phyloP scores from a whole-genome alignment of 37 sponge, comb jelly and placozoan species.

The Lycopodina hypogea region DNA sequence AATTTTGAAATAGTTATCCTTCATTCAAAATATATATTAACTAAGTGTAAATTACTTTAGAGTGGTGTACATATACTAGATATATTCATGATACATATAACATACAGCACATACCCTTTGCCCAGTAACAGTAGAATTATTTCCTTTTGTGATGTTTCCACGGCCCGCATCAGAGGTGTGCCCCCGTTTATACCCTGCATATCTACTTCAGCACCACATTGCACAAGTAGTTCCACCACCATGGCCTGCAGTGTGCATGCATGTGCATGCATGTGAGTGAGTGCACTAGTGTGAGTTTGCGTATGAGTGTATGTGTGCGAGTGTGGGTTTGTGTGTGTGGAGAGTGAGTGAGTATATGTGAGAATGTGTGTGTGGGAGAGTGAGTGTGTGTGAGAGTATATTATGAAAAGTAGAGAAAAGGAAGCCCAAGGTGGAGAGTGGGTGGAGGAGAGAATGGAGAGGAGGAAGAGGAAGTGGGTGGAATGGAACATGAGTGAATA shows the following conservation, averaged over 20 bases:
- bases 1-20: no score
- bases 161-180: conserved; percentile 96
- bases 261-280: no score
- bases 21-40: no score
- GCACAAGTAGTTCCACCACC: conserved; percentile 72
- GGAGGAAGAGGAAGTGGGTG: background rate
- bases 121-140: conserved; percentile 81
- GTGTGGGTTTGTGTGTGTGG: no score
- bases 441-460: no score
- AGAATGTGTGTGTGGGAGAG: no score
- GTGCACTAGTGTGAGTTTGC: background rate
- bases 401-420: background rate
- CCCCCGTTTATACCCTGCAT: conserved; percentile 91
- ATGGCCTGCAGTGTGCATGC: conserved; percentile 27
- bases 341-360: no score
- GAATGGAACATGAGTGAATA: background rate
- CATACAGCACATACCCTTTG: conserved; percentile 80
- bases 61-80: no score
- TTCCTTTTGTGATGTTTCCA: conserved; percentile 78
- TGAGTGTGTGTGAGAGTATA: no score
- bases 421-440: background rate
- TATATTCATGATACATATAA: no score
- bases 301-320: no score
- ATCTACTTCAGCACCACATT: conserved; percentile 80
- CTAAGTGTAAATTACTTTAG: no score